A percentile compares a stretch with the other conserved stretches of the same genome.
Evolutionary conservation across 1,140 invertebrate species (phyloP).

Genomic region (fruit fly (Drosophila melanogaster)): DNA sequence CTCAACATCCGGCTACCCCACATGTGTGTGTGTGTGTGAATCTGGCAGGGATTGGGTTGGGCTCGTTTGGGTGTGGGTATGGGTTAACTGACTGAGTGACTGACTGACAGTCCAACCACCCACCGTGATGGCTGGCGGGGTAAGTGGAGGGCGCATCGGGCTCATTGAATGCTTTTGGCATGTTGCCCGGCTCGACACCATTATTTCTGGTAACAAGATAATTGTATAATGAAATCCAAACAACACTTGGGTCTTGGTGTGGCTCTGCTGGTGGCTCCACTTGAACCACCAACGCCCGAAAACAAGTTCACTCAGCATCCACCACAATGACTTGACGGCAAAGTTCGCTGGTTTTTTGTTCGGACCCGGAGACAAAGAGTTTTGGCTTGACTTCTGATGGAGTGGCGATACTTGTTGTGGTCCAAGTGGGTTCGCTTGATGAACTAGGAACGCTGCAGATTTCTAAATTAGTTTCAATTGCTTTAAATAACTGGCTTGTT

Average conservation of each 20-base stretch:
- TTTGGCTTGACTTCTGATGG: constrained; percentile 63
- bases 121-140: constrained; percentile 5
- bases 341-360: constrained; percentile 65
- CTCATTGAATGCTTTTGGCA: constrained; percentile 82
- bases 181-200: constrained; percentile 80
- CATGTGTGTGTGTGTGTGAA: constrained; percentile 24
- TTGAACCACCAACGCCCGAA: constrained; percentile 20
- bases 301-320: constrained; percentile 10
- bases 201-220: constrained; percentile 83
- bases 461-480: not conserved
- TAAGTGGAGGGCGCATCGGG: constrained; percentile 38
- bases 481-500: no score
- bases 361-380: constrained; percentile 64
- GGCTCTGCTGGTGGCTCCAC: constrained; percentile 50
- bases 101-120: constrained; percentile 38
- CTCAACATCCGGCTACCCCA: constrained; percentile 57
- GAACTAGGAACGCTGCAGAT: not conserved
- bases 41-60: constrained; percentile 11
- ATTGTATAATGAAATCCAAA: constrained; percentile 83
- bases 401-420: constrained; percentile 60
- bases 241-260: constrained; percentile 67
- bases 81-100: constrained; percentile 25
- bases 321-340: constrained; percentile 78
- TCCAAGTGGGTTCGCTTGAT: constrained; percentile 10
- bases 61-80: not conserved